phyloP scores from a whole-genome alignment of 2,888 invertebrate species.

The Eupithecia pulchellata region DNA sequence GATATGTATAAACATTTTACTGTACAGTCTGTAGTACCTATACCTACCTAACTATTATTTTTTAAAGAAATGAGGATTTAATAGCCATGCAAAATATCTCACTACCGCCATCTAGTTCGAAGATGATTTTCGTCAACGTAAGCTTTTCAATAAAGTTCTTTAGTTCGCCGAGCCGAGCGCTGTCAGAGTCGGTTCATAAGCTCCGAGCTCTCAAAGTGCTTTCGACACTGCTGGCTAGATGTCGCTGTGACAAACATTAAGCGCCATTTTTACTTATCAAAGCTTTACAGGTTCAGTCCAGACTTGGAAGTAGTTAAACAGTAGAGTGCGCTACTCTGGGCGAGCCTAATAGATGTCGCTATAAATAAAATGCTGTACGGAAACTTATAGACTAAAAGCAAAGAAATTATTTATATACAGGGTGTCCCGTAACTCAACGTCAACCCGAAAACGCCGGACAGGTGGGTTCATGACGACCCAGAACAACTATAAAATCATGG shows the following conservation, averaged over 20 bases:
- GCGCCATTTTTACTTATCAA: conserved; percentile 24
- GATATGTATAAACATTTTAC: no score
- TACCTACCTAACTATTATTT: no score
- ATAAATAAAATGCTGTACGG: neutral
- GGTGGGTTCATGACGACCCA: no score
- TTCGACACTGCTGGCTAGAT: conserved; percentile 5
- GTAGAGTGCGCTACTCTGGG: neutral
- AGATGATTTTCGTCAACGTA: neutral
- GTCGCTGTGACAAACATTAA: conserved; percentile 16
- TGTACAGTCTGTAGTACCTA: no score
- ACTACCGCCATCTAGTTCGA: neutral
- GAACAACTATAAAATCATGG: no score
- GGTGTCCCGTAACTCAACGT: no score
- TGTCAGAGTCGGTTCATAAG: neutral
- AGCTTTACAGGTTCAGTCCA: neutral
- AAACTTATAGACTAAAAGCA: neutral
- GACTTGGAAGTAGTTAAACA: neutral
- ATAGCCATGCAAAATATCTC: neutral
- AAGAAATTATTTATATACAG: no score
- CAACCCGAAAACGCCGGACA: no score
- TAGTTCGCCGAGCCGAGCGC: neutral
- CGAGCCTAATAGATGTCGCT: neutral
- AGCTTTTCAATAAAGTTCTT: neutral
- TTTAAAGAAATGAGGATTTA: neutral
- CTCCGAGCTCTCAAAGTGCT: neutral